Evolutionary conservation across 2,797 vertebrate species (phyloP), one percentile per base, ranked within the genome.

Genomic region (Distichodus sexfasciatus): DNA sequence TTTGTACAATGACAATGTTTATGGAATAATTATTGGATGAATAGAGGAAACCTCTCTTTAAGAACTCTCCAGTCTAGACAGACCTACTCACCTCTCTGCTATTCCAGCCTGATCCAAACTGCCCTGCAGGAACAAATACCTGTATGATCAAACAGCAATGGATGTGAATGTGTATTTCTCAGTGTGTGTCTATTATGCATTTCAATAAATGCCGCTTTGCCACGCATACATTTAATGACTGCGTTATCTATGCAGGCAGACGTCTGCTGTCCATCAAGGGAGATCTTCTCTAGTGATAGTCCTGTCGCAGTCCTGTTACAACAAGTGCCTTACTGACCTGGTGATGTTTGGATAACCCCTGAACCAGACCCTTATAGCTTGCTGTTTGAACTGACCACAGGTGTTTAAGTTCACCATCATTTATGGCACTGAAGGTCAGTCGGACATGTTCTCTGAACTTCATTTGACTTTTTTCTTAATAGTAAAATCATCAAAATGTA

Each of bases 341-440:
- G 68, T 47, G 38, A 55, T 10, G 47, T 31, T 48, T 40, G 63
- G 82, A 85, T 82, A 77, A 85, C 76, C 75, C 79, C 14, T 3
- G 11, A 51, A 57, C 2, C 74, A 59, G 21, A 36, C 48, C 36
- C 43, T n/a, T 31, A 54, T 23, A 26, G 5, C 5, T 3, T 4
- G 23, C 74, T 53, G 57, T 31, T 43, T 51, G 5, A 62, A 75
- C 38, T 17, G 47, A 41, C 53, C 46, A 51, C 15, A 26, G 47
- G 48, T 71, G 67, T 36, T 71, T 44, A 70, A 59, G 70, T 48
- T 64, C 38, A 43, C 3, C 28, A 33, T 50, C 15, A 59, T 69
- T 78, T 59, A 72, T 26, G 33, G 12, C 14, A 60, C 12, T 65
- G 44, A 78, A 73, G 76, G 77, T 83, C 66, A 84, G 75, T 70